A percentile compares a stretch with the other conserved stretches of the same genome.
phyloP scores from a whole-genome alignment of 1,140 invertebrate genomes.

The Orussus abietinus region DNA sequence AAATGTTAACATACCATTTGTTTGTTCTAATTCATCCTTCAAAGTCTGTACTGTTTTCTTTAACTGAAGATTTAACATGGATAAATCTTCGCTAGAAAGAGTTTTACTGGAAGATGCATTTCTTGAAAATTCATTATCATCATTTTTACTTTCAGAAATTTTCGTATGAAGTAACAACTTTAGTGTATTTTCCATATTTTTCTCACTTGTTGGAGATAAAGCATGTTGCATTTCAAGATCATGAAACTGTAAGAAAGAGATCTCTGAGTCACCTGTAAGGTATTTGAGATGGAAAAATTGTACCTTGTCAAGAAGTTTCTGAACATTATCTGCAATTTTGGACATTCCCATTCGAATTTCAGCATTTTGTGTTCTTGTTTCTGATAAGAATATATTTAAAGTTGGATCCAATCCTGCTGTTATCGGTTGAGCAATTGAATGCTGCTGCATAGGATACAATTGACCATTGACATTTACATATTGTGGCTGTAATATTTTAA shows the following conservation, averaged over 20 bases:
- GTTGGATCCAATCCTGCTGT: conserved; percentile 34
- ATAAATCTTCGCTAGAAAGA: conserved; percentile 16
- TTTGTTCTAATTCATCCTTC: conserved; percentile 15
- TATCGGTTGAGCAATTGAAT: conserved; percentile 28
- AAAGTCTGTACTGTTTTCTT: too few relatives aligned
- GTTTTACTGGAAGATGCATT: conserved; percentile 7
- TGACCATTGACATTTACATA: conserved; percentile 34
- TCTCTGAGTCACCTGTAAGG: too few relatives aligned
- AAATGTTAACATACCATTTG: too few relatives aligned
- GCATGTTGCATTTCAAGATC: conserved; percentile 41
- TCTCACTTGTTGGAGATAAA: conserved; percentile 27
- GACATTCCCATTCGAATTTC: conserved; percentile 51
- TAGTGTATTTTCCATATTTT: conserved; percentile 29
- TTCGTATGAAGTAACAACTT: conserved; percentile 41
- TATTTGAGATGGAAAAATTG: too few relatives aligned
- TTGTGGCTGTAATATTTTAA: conserved; percentile 33
- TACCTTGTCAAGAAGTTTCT: conserved; percentile 49
- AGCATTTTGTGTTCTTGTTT: conserved; percentile 46
- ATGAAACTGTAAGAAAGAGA: conserved; percentile 36
- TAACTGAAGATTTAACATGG: too few relatives aligned
- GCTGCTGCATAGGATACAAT: conserved; percentile 26
- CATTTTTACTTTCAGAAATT: too few relatives aligned
- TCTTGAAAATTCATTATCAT: conserved; percentile 17
- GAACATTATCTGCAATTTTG: conserved; percentile 50
- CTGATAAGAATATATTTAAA: conserved; percentile 46